Evolutionary conservation across 2,113 vertebrate species (phyloP), one percentile per base, ranked within the genome.

Genomic region (Gopherus flavomarginatus): DNA sequence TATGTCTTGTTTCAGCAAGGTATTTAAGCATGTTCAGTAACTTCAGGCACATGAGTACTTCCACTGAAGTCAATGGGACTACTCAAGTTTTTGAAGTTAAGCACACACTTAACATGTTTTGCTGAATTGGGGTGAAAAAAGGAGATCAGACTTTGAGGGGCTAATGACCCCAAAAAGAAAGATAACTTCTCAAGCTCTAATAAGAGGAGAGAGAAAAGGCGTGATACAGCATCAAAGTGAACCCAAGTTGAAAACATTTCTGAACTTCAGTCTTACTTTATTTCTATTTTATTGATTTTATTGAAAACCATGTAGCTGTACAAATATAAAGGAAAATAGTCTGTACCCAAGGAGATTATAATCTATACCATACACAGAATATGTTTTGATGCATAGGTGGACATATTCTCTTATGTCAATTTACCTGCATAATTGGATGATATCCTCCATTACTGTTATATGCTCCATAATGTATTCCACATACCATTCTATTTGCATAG

Each of bases 11-110:
- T 81, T 56, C 81, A 81, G 2, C 7, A 89, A 2, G 72, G 35
- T 35, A 7, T 81, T 93, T 90, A 49, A 88, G 83, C 11, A 84
- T 77, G 29, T 42, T 59, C 75, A 78, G 19, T 72, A 72, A 72
- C 22, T 82, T 42, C 27, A 57, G 38, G 27, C 54, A 83, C 17
- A 83, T 14, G 17, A 59, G 16, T 53, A 84, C 11, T 82, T 88
- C 44, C 77, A 79, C 44, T 3, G 84, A 90, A 95, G 22, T 2
- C 6, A 19, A 77, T 75, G 82, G 83, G 83, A 11, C 3, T 86
- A 22, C 6, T 57, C 10, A 44, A 62, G 59, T 5, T 26, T 35
- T 91, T 86, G 59, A 83, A 72, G 69, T 85, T 42, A 86, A 90
- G 31, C 10, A 85, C 69, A 42, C 42, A 8, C 11, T 56, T 1